A percentile compares a stretch with the other conserved stretches of the same genome.
These are phyloP conservation scores for Allygus modestus DNA, from an alignment of 2,888 invertebrate genomes.

Conservation along the genomic window DNA sequence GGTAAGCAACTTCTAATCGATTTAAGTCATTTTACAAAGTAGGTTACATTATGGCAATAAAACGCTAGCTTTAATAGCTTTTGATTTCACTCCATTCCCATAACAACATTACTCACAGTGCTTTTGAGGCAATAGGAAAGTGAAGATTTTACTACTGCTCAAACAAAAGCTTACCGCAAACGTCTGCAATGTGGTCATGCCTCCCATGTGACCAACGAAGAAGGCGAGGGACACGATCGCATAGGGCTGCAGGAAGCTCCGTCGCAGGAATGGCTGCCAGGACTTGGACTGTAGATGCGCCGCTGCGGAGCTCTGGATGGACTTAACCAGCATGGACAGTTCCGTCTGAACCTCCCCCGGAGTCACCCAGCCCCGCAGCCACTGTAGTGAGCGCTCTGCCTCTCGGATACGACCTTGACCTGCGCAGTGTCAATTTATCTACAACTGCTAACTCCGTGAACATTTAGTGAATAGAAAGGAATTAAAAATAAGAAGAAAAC, in stretches of 20 bases:
- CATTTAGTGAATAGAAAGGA: too few species aligned
- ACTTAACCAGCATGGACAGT: slow-evolving; percentile 66
- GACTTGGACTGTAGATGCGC: slow-evolving; percentile 64
- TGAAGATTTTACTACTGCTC: too few species aligned
- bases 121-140: too few species aligned
- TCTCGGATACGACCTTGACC: slow-evolving; percentile 80
- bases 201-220: slow-evolving; percentile 86
- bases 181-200: slow-evolving; percentile 83
- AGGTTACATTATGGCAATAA: too few species aligned
- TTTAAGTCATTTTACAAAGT: too few species aligned
- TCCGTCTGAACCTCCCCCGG: slow-evolving; percentile 80
- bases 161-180: slow-evolving; percentile 69
- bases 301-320: slow-evolving; percentile 59
- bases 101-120: too few species aligned
- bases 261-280: slow-evolving; percentile 67
- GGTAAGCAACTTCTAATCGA: too few species aligned
- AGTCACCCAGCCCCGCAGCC: slow-evolving; percentile 88
- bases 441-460: too few species aligned
- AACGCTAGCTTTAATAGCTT: too few species aligned
- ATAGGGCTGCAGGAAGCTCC: slow-evolving; percentile 84
- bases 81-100: too few species aligned
- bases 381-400: slow-evolving; percentile 83
- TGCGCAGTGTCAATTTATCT: slow-evolving; percentile 66
- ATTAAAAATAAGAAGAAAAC: too few species aligned
- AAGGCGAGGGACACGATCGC: slow-evolving; percentile 82